Base-by-base conservation (phyloP, 2,888 invertebrate genomes). In the Brachyptera putata region DNA sequence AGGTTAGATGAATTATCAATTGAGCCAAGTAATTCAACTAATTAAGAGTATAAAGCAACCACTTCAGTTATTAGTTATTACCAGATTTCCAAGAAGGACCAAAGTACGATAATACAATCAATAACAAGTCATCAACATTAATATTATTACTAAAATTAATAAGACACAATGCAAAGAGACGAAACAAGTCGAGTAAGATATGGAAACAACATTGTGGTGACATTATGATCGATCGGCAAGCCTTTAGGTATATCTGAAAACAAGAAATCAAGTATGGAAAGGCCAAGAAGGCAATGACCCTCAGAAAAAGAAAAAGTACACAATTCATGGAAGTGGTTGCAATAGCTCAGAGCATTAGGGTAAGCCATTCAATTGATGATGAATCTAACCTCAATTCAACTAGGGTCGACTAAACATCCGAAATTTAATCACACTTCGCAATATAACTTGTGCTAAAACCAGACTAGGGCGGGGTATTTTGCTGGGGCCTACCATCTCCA, bases 241-340 rank as follows among this genome's bases (percentile, higher is more conserved):
- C 57, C 56, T 57, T 43, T n/a, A 39, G 4, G 50, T 56, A 30
- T 41, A 61, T 61, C 58, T 61, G 61, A 58, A 61, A 61, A 61
- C 56, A 61, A 61, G 53, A 53, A 53, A 36, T 36, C 36, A 21
- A 34, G 34, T 21, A 21, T 53, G 11, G 43, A 43, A 43, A 36
- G 53, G 22, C 34, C 34, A 13, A 21, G 36, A 36, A 53, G 36
- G 34, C 34, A 34, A 36, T 36, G 34, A 36, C 34, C 53, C 36
- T 34, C 34, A n/a, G 36, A 34, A 36, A 53, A 53, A 36, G 1
- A 2, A 50, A 50, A 53, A 13, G 13, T 21, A 24, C 53, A 34
- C 53, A 26, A 14, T 26, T n/a, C n/a, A n/a, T 43, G 50, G 50
- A 61, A 56, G 61, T 61, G 61, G 61, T 57, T 61, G 61, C 61